A percentile compares a stretch with the other conserved stretches of the same genome.
These are phyloP conservation scores for Chrysogorgia sp. DNA, from an alignment of 92 coral and sea anemone species.

Conservation along the genomic window DNA sequence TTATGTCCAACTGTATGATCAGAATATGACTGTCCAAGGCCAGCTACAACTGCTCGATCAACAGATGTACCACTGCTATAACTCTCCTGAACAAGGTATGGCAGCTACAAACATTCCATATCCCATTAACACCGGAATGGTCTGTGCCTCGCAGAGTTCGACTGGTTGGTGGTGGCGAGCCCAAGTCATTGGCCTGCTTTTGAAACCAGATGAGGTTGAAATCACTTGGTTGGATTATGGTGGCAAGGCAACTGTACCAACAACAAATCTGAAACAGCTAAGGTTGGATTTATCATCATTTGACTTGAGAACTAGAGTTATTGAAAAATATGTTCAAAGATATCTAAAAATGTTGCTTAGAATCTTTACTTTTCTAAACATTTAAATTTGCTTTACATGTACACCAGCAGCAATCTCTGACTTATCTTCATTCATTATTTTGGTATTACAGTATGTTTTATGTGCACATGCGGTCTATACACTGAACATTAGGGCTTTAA, in stretches of 20 bases:
- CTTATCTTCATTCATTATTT: no score
- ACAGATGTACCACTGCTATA: conserved; percentile 89
- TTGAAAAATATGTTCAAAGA: neutral
- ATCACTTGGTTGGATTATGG: conserved; percentile 94
- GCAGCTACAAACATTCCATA: conserved; percentile 69
- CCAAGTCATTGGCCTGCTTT: conserved; percentile 83
- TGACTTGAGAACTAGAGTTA: neutral
- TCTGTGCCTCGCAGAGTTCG: conserved; percentile 86
- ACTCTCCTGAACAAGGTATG: conserved; percentile 56
- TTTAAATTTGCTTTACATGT: no score
- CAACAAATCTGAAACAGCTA: conserved; percentile 75
- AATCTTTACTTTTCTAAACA: no score
- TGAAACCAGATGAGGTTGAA: conserved; percentile 86
- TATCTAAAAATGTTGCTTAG: neutral
- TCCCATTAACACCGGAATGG: conserved; percentile 80
- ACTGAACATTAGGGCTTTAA: neutral
- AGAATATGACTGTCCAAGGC: conserved; percentile 56
- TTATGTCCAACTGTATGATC: conserved; percentile 82
- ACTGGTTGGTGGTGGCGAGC: conserved; percentile 96
- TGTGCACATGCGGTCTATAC: no score
- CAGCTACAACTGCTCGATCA: conserved; percentile 91
- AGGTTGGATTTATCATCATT: conserved; percentile 58
- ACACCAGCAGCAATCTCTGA: no score
- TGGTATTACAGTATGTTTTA: no score
- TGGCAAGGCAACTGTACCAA: conserved; percentile 78